Evolutionary conservation across 2,888 invertebrate species (phyloP).

Genomic region (Mesoligia furuncula): DNA sequence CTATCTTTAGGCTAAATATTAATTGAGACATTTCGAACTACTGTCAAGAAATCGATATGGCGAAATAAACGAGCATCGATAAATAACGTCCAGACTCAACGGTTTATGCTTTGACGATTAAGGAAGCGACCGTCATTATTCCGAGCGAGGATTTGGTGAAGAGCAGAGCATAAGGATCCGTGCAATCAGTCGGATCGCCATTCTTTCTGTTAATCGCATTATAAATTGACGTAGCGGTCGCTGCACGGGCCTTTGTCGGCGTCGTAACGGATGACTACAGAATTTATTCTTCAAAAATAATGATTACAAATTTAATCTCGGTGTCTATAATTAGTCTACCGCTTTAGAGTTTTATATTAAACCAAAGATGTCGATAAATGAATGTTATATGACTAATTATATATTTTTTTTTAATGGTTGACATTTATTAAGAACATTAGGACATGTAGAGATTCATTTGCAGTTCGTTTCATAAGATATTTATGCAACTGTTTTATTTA

Average conservation of each 20-base stretch:
- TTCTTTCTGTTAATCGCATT: slow-evolving; percentile 89
- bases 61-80: slow-evolving; percentile 80
- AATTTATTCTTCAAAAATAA: slow-evolving; percentile 83
- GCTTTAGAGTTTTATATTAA: slow-evolving; percentile 58
- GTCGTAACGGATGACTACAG: slow-evolving; percentile 79
- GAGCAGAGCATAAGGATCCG: slow-evolving; percentile 81
- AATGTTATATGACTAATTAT: neutral
- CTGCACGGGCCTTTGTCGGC: slow-evolving; percentile 85
- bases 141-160: slow-evolving; percentile 77
- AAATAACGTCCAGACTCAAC: slow-evolving; percentile 75
- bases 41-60: slow-evolving; percentile 78
- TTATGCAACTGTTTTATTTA: neutral
- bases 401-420: slow-evolving; percentile 10
- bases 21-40: slow-evolving; percentile 89
- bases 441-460: neutral
- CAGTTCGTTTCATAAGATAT: neutral
- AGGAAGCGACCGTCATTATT: slow-evolving; percentile 79
- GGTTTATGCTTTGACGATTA: slow-evolving; percentile 75
- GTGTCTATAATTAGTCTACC: slow-evolving; percentile 81
- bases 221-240: slow-evolving; percentile 87
- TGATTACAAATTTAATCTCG: slow-evolving; percentile 81
- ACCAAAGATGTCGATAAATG: slow-evolving; percentile 53
- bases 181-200: slow-evolving; percentile 85
- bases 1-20: slow-evolving; percentile 89
- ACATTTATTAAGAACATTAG: slow-evolving; percentile 5